Evolutionary conservation across 1,140 invertebrate species (phyloP).

Genomic region (Neodiprion virginianus): DNA sequence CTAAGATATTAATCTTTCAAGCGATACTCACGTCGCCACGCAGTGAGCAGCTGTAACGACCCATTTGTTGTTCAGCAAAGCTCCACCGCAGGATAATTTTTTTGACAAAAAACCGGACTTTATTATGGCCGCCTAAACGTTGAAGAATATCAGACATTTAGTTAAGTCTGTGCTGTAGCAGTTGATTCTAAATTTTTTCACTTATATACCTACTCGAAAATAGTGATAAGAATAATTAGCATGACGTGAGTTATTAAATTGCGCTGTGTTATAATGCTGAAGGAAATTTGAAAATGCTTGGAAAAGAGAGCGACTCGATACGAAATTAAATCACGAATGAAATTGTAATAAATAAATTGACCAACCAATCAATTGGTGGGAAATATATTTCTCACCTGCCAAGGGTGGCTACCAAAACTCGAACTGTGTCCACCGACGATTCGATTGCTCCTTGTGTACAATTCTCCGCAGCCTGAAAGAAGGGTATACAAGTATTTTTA

Average conservation of each 20-base stretch:
- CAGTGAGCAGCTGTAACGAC: conserved; percentile 90
- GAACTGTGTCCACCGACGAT: conserved; percentile 93
- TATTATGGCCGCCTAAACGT: conserved; percentile 80
- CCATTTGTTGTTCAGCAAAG: conserved; percentile 88
- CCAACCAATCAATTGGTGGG: conserved; percentile 7
- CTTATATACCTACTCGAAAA: no score
- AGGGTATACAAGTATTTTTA: conserved; percentile 18
- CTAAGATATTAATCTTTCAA: conserved; percentile 21
- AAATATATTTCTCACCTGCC: conserved; percentile 71
- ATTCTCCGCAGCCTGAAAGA: conserved; percentile 83
- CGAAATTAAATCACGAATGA: no score
- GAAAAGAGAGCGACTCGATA: background rate
- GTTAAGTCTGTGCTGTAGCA: background rate
- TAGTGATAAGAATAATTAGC: no score
- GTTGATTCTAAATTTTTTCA: no score
- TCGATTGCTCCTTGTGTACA: conserved; percentile 84
- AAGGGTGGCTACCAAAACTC: conserved; percentile 91
- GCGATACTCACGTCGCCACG: conserved; percentile 80
- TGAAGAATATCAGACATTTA: conserved; percentile 13
- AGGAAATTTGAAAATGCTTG: conserved; percentile 21
- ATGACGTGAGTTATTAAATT: background rate
- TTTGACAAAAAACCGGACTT: conserved; percentile 90
- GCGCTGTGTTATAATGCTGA: background rate
- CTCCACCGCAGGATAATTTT: conserved; percentile 90
- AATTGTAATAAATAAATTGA: no score